Conservation (phyloP, 1,140 invertebrate species). For the Bombus difficillimus region DNA sequence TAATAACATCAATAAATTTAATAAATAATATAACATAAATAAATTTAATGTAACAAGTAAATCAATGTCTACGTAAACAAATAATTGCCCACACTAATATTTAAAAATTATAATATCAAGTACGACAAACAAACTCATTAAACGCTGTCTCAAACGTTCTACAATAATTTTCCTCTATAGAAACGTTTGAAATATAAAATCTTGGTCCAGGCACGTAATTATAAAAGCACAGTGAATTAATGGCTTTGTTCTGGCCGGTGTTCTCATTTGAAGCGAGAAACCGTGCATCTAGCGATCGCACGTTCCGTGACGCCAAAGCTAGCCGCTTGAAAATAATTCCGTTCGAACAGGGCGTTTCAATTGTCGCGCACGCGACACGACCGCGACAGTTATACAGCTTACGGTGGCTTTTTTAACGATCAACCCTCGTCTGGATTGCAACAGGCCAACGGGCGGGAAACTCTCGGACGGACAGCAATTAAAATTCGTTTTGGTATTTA, state of each 20-base stretch:
- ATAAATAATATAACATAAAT: too few species aligned
- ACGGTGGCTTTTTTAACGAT: constrained; percentile 9
- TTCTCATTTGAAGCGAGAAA: neutral
- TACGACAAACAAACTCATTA: too few species aligned
- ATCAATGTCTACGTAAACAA: too few species aligned
- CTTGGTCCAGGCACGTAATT: neutral
- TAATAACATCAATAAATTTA: too few species aligned
- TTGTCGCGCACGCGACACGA: neutral
- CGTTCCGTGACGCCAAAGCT: too few species aligned
- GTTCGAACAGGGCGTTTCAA: constrained; percentile 6
- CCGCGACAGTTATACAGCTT: neutral
- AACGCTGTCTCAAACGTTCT: neutral
- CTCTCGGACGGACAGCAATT: constrained; percentile 15
- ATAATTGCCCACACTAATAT: too few species aligned
- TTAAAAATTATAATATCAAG: too few species aligned
- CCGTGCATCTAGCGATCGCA: too few species aligned
- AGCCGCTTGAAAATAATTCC: neutral
- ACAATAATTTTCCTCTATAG: too few species aligned
- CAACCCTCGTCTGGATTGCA: neutral
- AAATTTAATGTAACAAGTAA: too few species aligned
- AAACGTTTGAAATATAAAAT: neutral
- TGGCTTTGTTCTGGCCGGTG: neutral
- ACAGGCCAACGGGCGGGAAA: neutral
- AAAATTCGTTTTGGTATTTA: constrained; percentile 26
- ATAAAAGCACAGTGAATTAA: neutral